A percentile compares a stretch with the other conserved stretches of the same genome.
Evolutionary conservation across 2,113 vertebrate species (phyloP).

Genomic region (Anoura caudifer): DNA sequence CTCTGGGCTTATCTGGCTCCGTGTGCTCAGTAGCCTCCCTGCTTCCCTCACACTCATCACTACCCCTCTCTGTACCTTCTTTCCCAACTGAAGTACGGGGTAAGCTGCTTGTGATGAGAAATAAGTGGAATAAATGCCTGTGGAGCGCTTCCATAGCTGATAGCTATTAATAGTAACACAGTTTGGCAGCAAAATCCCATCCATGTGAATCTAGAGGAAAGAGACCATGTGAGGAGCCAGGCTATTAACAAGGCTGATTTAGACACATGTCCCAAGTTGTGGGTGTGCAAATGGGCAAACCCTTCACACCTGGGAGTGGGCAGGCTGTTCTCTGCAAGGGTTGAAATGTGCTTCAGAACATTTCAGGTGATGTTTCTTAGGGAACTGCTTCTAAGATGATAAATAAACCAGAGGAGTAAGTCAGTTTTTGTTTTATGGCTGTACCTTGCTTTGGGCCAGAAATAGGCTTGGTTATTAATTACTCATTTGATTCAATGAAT

Average conservation of each 20-base stretch:
- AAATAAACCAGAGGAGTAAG: neutral
- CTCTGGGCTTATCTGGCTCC: neutral
- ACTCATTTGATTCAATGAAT: neutral
- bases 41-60: neutral
- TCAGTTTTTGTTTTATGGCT: neutral
- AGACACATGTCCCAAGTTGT: fast-evolving
- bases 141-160: neutral
- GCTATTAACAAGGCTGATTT: neutral
- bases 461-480: neutral
- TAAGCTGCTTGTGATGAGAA: neutral
- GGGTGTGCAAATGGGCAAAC: fast-evolving
- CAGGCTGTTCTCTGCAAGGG: neutral
- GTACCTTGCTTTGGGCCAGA: neutral
- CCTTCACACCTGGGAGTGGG: neutral
- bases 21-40: neutral
- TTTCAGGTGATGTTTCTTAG: neutral
- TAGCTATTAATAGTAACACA: constrained; percentile 37
- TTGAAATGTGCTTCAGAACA: fast-evolving
- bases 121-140: neutral
- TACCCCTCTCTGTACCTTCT: neutral
- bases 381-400: neutral
- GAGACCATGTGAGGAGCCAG: neutral
- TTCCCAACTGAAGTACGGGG: neutral
- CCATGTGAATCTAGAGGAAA: neutral
- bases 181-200: neutral